Base-by-base conservation (phyloP, 1,140 invertebrate genomes). In the Lasaia peninsularis region DNA sequence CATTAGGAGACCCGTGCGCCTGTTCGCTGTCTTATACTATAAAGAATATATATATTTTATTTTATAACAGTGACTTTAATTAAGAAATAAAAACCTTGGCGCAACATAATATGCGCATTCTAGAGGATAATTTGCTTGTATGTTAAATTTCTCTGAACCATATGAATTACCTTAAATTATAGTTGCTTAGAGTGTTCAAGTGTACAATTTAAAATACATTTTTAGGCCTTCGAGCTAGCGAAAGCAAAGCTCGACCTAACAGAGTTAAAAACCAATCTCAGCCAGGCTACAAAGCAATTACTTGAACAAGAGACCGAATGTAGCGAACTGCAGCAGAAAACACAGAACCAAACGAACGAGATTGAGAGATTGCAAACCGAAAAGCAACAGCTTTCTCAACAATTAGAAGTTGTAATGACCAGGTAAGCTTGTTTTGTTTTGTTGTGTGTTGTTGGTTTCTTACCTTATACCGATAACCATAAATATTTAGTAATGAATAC, bases 301-400 rank as follows among this genome's bases (percentile, higher is more conserved):
- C 35, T 68, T 3, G 91, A 93, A 57, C 91, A 90, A 56, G 91
- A 92, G 12, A 83, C 88, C 12, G 78, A 90, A 0, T 90, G 91
- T 21, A 68, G 11, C 10, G 80, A 91, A 54, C 87, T 93, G 78
- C 86, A 73, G n/a, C 86, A 88, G 2, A 91, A 92, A 44, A 89
- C 85, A 18, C 89, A 89, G 18, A 57, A 56, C 1, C 58, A 93
- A 1, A 69, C 78, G 8, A 73, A 78, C 16, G 85, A 92, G 50
- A 78, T 90, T 9, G 75, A 90, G 1, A 71, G 83, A 8, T 80
- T 90, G 33, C 65, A 82, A 2, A 80, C 78, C 0, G 90, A 92
- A 34, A 83, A 75, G 32, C 73, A 85, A 5, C 81, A 91, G 21
- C 55, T 94, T 4, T 80, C 77, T 9, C 75, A 86, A 14, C 86